These are phyloP conservation scores for Acanthosepion lycidas DNA, from an alignment of 2,888 invertebrate genomes.

Conservation along the genomic window DNA sequence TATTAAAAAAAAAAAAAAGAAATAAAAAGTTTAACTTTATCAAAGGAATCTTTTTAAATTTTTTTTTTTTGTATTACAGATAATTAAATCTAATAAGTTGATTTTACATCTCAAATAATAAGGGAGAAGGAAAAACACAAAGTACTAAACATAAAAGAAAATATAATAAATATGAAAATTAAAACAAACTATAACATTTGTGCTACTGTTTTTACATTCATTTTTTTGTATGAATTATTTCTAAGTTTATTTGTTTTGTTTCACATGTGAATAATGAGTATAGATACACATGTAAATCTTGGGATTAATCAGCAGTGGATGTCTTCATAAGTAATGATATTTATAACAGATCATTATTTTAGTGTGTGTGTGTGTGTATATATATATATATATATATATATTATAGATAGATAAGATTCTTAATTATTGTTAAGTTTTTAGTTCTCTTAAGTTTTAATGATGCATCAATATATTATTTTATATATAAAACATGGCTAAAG, in stretches of 20 bases:
- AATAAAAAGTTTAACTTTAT: not conserved
- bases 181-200: not conserved
- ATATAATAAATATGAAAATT: not conserved
- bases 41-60: not conserved
- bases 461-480: not conserved
- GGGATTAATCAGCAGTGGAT: not conserved
- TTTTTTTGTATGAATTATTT: not conserved
- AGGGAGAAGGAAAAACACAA: not conserved
- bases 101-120: slow-evolving; percentile 8
- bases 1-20: too few relatives aligned
- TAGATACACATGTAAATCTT: not conserved
- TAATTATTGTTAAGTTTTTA: not conserved
- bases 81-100: slow-evolving; percentile 24
- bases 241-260: not conserved
- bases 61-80: not conserved
- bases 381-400: too few relatives aligned
- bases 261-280: not conserved
- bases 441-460: not conserved
- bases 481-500: not conserved
- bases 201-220: not conserved
- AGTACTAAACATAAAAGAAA: not conserved
- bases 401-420: not conserved
- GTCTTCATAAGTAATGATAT: not conserved
- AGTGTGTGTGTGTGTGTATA: too few relatives aligned
- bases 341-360: not conserved